Conservation (phyloP, 2,888 invertebrate genomes). For the Eledona agricola region DNA sequence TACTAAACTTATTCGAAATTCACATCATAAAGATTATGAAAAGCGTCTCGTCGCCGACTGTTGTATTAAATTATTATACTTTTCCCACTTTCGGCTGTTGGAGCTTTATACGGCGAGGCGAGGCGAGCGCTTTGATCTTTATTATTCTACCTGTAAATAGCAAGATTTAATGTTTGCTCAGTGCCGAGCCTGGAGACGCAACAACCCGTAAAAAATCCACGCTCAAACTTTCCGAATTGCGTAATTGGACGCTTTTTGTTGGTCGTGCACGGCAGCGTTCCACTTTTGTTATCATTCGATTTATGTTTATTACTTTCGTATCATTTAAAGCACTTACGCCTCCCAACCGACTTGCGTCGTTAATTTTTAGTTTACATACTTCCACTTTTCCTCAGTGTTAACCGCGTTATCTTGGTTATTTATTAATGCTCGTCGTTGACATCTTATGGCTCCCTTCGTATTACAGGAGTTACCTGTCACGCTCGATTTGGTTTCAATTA, state of each 20-base stretch:
- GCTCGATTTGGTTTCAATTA: constrained; percentile 8
- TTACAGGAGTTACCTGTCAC: constrained; percentile 23
- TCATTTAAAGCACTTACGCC: constrained; percentile 18
- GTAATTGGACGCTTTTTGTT: constrained; percentile 3
- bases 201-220: constrained; percentile 13
- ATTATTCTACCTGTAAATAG: constrained; percentile 24
- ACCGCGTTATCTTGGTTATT: constrained; percentile 28
- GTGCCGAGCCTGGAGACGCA: constrained; percentile 8
- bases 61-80: constrained; percentile 26
- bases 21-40: too few relatives aligned
- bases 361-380: constrained; percentile 26
- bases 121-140: constrained; percentile 24
- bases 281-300: constrained; percentile 17
- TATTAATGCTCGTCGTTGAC: constrained; percentile 23
- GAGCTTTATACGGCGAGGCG: constrained; percentile 6
- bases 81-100: constrained; percentile 20
- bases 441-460: constrained; percentile 25
- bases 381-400: constrained; percentile 27
- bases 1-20: too few relatives aligned
- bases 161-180: constrained; percentile 19
- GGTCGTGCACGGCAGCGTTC: not conserved
- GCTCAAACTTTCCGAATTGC: constrained; percentile 16
- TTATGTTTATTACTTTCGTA: constrained; percentile 29
- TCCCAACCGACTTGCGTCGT: constrained; percentile 13
- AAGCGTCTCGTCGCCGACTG: constrained; percentile 7